These are phyloP conservation scores for Linnaemya vulpina DNA, from an alignment of 2,888 invertebrate genomes.

Conservation along the genomic window DNA sequence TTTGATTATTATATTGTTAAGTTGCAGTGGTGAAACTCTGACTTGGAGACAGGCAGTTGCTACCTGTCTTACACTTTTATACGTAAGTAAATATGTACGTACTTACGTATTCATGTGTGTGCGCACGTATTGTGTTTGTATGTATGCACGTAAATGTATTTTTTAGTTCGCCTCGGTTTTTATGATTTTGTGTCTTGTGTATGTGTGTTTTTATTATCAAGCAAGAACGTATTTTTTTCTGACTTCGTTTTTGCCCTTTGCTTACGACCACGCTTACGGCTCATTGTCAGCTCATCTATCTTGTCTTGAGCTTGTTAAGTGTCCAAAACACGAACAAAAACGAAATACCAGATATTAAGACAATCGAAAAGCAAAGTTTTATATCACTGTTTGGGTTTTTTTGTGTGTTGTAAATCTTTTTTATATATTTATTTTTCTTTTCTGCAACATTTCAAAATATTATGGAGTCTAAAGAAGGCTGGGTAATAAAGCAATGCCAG, in stretches of 20 bases:
- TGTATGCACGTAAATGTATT: background rate
- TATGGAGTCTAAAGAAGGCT: slow-evolving; percentile 35
- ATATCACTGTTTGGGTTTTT: slow-evolving; percentile 13
- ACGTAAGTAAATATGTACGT: background rate
- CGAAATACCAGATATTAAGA: slow-evolving; percentile 24
- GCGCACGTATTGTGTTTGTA: background rate
- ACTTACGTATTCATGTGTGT: background rate
- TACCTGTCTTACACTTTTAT: slow-evolving; percentile 73
- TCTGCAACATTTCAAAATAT: slow-evolving; percentile 43
- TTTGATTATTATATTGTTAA: background rate
- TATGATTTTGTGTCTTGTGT: slow-evolving; percentile 43
- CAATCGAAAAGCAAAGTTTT: slow-evolving; percentile 53
- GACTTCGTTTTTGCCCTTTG: slow-evolving; percentile 31
- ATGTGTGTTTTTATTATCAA: background rate
- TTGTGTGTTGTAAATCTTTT: slow-evolving; percentile 11
- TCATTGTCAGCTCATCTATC: slow-evolving; percentile 72
- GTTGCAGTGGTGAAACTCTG: slow-evolving; percentile 2
- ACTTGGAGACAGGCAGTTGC: slow-evolving; percentile 50
- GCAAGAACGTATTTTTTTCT: slow-evolving; percentile 43
- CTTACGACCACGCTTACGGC: slow-evolving; percentile 69
- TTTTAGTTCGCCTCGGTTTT: slow-evolving; percentile 29
- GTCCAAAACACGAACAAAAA: slow-evolving; percentile 52
- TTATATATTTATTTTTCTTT: background rate
- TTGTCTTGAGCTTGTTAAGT: slow-evolving; percentile 69
- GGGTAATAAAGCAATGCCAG: slow-evolving; percentile 45